Conservation (phyloP, 1,140 invertebrate genomes). For the Wiebesia pumilae region DNA sequence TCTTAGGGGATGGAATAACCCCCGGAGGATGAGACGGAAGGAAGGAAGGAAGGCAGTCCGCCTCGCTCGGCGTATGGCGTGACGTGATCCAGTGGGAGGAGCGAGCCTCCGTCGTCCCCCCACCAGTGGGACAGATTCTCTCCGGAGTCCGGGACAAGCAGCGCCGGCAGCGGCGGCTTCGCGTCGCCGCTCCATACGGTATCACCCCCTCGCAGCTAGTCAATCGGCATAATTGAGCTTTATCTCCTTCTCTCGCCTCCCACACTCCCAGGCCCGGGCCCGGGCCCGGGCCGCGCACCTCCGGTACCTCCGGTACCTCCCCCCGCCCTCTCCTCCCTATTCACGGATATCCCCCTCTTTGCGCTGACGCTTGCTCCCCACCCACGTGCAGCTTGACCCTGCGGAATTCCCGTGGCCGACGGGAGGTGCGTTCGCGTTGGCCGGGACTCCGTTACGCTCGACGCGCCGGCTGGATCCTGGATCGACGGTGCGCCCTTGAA, state of each 20-base stretch:
- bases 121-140: not conserved
- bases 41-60: slow-evolving; percentile 61
- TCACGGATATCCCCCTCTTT: not conserved
- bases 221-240: slow-evolving; percentile 70
- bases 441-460: not conserved
- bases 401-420: not conserved
- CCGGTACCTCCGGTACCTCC: too few relatives aligned
- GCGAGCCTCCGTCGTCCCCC: slow-evolving; percentile 64
- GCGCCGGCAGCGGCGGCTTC: not conserved
- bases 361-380: slow-evolving; percentile 40
- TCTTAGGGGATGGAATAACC: slow-evolving; percentile 57
- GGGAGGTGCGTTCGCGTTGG: not conserved
- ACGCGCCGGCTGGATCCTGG: too few relatives aligned
- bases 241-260: slow-evolving; percentile 65
- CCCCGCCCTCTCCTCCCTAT: slow-evolving; percentile 50
- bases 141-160: not conserved
- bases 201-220: slow-evolving; percentile 63
- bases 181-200: not conserved
- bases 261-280: too few relatives aligned
- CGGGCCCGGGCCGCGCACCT: slow-evolving; percentile 58
- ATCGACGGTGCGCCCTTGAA: too few relatives aligned
- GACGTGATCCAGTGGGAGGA: slow-evolving; percentile 69
- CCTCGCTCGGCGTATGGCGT: slow-evolving; percentile 61
- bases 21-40: slow-evolving; percentile 54
- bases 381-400: slow-evolving; percentile 52